Conservation (phyloP, 2,797 vertebrate genomes). For the Chanos chanos region DNA sequence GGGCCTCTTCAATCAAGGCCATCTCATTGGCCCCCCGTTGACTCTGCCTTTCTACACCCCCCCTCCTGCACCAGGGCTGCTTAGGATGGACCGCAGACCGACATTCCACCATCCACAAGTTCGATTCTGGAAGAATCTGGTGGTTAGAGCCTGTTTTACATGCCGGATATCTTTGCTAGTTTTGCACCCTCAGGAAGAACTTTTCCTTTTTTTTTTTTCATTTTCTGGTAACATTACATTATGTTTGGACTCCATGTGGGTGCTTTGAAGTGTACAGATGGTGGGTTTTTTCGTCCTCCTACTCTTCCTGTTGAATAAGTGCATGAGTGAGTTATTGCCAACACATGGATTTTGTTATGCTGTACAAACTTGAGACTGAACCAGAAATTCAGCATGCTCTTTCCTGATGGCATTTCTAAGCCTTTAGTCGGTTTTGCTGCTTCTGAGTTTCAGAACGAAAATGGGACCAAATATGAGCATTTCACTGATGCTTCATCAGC, state of each 20-base stretch:
- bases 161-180: too few relatives aligned
- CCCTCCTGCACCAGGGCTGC: too few relatives aligned
- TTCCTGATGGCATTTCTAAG: constrained; percentile 19
- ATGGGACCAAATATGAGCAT: too few relatives aligned
- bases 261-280: constrained; percentile 36
- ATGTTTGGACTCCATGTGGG: constrained; percentile 22
- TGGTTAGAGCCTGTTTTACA: too few relatives aligned
- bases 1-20: constrained; percentile 19
- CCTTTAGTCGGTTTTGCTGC: constrained; percentile 20
- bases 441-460: too few relatives aligned
- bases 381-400: constrained; percentile 1
- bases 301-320: constrained; percentile 37
- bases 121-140: too few relatives aligned
- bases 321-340: constrained; percentile 24
- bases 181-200: too few relatives aligned
- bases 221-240: not conserved
- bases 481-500: not conserved
- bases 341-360: constrained; percentile 37
- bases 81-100: too few relatives aligned
- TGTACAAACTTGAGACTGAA: constrained; percentile 3
- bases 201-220: not conserved
- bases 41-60: not conserved
- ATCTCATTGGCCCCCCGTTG: not conserved
- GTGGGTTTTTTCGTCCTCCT: constrained; percentile 17
- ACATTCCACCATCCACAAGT: too few relatives aligned